Evolutionary conservation across 2,797 vertebrate species (phyloP).

Genomic region (Poecilia wingei): DNA sequence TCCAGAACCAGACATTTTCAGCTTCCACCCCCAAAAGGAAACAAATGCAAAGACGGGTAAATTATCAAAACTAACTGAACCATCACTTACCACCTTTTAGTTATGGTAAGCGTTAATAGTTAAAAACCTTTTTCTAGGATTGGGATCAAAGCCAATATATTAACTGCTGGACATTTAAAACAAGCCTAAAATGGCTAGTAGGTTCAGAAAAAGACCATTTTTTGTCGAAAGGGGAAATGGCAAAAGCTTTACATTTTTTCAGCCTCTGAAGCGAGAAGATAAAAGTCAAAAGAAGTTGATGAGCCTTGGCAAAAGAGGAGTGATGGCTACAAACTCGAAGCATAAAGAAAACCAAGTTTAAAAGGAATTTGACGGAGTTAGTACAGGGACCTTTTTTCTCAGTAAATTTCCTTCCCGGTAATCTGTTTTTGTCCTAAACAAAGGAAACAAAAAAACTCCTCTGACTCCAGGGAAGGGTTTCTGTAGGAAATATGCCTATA

Average conservation of each 20-base stretch:
- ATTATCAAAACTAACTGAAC: not conserved
- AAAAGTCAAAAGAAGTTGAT: not conserved
- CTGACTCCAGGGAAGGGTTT: not conserved
- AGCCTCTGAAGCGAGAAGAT: not conserved
- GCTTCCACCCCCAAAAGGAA: not conserved
- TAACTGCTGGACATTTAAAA: not conserved
- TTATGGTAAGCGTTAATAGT: not conserved
- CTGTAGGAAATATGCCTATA: not conserved
- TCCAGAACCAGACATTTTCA: constrained; percentile 11
- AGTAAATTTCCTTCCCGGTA: not conserved
- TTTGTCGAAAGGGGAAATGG: not conserved
- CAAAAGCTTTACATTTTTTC: not conserved
- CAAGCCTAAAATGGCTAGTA: not conserved
- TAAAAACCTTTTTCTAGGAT: not conserved
- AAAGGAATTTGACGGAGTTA: not conserved
- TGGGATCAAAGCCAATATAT: no score
- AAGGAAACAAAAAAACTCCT: not conserved
- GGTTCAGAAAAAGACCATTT: not conserved
- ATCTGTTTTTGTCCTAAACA: not conserved
- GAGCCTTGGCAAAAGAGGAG: not conserved
- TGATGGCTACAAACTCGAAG: not conserved
- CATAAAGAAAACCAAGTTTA: not conserved
- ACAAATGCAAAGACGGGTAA: not conserved
- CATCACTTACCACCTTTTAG: not conserved
- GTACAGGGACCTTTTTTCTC: not conserved